Percentiles rank a stretch among this genome's conserved stretches.
Evolutionary conservation across 2,888 invertebrate species (phyloP).

Genomic region (Unio delphinus): DNA sequence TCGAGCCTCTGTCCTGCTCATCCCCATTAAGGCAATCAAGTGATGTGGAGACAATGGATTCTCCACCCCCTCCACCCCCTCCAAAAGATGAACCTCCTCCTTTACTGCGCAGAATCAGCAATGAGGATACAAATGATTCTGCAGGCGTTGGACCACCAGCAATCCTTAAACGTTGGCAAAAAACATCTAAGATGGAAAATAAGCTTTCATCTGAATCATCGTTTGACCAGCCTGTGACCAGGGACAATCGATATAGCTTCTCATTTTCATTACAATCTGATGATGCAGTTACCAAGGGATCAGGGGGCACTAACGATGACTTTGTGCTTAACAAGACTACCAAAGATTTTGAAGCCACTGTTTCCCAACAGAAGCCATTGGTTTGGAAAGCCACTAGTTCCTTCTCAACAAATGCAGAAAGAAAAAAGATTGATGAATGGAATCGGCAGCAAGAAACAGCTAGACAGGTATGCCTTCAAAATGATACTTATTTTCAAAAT

Average conservation of each 20-base stretch:
- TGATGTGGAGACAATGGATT: conserved; percentile 10
- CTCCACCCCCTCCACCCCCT: conserved; percentile 32
- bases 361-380: conserved; percentile 15
- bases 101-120: conserved; percentile 11
- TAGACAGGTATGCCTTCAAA: conserved; percentile 39
- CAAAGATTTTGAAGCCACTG: conserved; percentile 25
- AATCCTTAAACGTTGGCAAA: conserved; percentile 57
- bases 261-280: conserved; percentile 30
- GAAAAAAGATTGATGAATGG: conserved; percentile 49
- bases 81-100: conserved; percentile 30
- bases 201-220: conserved; percentile 9
- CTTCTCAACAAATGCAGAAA: background rate
- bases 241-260: conserved; percentile 35
- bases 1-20: too few species aligned
- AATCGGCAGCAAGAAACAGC: conserved; percentile 48
- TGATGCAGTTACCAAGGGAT: conserved; percentile 11
- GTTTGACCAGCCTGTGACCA: conserved; percentile 22
- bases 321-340: conserved; percentile 25
- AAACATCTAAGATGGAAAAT: conserved; percentile 46
- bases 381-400: conserved; percentile 1
- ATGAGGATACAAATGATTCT: conserved; percentile 10
- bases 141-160: conserved; percentile 53
- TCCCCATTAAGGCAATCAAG: conserved; percentile 13
- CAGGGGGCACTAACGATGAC: conserved; percentile 29
- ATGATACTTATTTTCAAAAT: background rate